phyloP scores from a whole-genome alignment of 2,113 vertebrate genomes.

The Halcyon malimbica region DNA sequence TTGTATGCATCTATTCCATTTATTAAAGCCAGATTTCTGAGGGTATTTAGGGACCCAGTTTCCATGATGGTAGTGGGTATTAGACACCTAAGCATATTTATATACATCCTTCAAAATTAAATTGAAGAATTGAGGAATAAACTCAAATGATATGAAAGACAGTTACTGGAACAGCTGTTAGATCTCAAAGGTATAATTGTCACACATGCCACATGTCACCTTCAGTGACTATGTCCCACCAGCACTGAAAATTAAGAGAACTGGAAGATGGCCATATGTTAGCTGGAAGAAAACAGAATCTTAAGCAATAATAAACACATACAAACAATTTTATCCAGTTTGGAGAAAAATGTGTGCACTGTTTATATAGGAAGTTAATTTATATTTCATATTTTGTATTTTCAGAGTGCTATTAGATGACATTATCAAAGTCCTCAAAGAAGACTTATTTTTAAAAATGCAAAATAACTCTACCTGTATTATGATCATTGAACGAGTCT shows the following conservation, averaged over 20 bases:
- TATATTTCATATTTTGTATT: not conserved
- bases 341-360: not conserved
- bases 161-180: conserved; percentile 58
- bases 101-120: not conserved
- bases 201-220: conserved; percentile 61
- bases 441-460: not conserved
- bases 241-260: conserved; percentile 71
- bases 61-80: not conserved
- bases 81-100: not conserved
- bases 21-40: not conserved
- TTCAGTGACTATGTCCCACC: conserved; percentile 63
- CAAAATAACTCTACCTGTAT: not conserved
- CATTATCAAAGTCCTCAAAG: not conserved
- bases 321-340: conserved; percentile 3
- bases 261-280: conserved; percentile 62
- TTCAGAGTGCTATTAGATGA: not conserved
- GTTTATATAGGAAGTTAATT: not conserved
- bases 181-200: conserved; percentile 57
- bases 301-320: conserved; percentile 44
- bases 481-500: not conserved
- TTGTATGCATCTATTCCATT: not conserved
- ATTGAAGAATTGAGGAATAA: not conserved
- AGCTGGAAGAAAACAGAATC: conserved; percentile 14
- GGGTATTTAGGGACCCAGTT: not conserved
- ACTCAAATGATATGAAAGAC: not conserved